phyloP scores from a whole-genome alignment of 2,888 invertebrate genomes.

The Acleris literana region DNA sequence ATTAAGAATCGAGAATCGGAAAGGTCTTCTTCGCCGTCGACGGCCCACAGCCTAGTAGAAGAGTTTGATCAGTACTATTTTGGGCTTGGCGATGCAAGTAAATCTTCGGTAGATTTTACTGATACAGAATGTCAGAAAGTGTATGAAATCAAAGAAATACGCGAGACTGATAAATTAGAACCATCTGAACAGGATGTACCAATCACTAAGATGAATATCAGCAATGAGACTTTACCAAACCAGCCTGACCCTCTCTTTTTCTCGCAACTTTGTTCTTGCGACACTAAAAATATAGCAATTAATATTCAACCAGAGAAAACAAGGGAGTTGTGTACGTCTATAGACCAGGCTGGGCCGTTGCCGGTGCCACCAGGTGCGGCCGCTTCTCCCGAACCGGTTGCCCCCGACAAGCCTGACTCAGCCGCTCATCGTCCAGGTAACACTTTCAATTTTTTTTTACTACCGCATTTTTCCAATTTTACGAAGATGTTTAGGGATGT shows the following conservation, averaged over 20 bases:
- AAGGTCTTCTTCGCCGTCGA: slow-evolving; percentile 63
- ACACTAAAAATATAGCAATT: slow-evolving; percentile 31
- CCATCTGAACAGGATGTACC: slow-evolving; percentile 20
- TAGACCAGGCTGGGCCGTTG: slow-evolving; percentile 58
- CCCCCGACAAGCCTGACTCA: slow-evolving; percentile 47
- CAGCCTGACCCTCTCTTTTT: slow-evolving; percentile 37
- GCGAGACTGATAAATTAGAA: slow-evolving; percentile 30
- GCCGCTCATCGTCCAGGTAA: slow-evolving; percentile 41
- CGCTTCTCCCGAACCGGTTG: slow-evolving; percentile 45
- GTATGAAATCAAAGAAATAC: slow-evolving; percentile 42
- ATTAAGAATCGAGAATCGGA: slow-evolving; percentile 62
- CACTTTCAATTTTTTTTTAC: background rate
- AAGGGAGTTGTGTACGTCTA: slow-evolving; percentile 27
- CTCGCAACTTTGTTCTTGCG: slow-evolving; percentile 41
- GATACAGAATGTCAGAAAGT: slow-evolving; percentile 41
- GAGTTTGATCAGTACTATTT: slow-evolving; percentile 74
- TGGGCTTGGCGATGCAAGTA: slow-evolving; percentile 57
- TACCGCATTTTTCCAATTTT: too few species aligned
- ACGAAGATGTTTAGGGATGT: too few species aligned
- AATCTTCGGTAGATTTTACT: slow-evolving; percentile 40
- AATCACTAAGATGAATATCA: slow-evolving; percentile 37
- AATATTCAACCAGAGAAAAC: slow-evolving; percentile 38
- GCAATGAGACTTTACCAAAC: slow-evolving; percentile 38
- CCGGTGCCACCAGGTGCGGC: slow-evolving; percentile 66
- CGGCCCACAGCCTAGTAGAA: slow-evolving; percentile 73